These are phyloP conservation scores for Chaetophractus vellerosus DNA, from an alignment of 2,797 vertebrate genomes.

Conservation along the genomic window DNA sequence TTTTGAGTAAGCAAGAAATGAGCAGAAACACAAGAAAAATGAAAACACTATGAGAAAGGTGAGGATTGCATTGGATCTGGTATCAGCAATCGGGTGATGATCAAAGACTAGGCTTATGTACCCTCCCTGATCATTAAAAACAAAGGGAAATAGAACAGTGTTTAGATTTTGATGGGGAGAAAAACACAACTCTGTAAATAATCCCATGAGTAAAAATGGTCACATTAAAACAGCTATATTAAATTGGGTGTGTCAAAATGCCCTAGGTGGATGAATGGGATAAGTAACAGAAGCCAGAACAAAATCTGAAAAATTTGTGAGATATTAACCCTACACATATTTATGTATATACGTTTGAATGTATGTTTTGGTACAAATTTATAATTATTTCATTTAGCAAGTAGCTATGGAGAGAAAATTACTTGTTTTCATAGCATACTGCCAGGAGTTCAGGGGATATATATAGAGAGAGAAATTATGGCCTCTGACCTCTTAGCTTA, in stretches of 20 bases:
- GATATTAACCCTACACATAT: neutral
- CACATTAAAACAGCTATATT: neutral
- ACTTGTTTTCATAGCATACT: neutral
- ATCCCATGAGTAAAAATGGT: neutral
- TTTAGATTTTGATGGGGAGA: neutral
- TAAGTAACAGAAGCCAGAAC: neutral
- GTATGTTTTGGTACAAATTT: neutral
- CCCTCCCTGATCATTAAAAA: neutral
- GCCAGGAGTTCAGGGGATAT: neutral
- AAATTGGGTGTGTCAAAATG: neutral
- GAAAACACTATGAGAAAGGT: neutral
- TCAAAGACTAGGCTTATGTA: neutral
- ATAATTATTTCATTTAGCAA: slow-evolving; percentile 9
- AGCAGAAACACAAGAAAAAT: neutral
- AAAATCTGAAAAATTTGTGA: slow-evolving; percentile 30
- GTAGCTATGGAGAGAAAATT: slow-evolving; percentile 15
- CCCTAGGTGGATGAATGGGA: neutral
- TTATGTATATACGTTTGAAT: neutral
- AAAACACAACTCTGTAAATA: neutral
- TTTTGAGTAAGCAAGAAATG: neutral
- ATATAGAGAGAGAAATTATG: neutral
- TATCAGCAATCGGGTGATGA: neutral
- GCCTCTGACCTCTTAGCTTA: neutral
- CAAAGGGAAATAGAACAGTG: neutral
- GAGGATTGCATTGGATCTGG: neutral